Evolutionary conservation across 2,113 vertebrate species (phyloP).

Genomic region (Strix uralensis): DNA sequence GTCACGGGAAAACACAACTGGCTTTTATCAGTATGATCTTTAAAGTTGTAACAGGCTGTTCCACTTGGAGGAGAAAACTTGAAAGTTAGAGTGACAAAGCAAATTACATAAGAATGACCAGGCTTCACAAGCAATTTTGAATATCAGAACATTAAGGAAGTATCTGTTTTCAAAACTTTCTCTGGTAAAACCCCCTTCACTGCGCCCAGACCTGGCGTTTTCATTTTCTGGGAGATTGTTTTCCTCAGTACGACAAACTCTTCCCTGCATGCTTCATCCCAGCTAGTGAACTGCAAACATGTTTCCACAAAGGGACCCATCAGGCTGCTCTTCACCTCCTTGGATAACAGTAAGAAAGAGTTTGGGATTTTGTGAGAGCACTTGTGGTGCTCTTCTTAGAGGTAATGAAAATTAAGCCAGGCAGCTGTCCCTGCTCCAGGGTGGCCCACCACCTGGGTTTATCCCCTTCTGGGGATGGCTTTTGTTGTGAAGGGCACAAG

Average conservation of each 20-base stretch:
- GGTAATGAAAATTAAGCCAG: background rate
- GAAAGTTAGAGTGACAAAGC: background rate
- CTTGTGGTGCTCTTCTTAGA: background rate
- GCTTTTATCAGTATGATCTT: background rate
- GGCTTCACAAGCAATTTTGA: background rate
- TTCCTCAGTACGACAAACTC: background rate
- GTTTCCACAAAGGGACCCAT: background rate
- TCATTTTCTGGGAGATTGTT: background rate
- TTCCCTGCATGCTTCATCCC: background rate
- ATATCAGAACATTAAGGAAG: background rate
- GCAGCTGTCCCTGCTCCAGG: background rate
- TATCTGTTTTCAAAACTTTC: background rate
- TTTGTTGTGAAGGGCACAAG: background rate
- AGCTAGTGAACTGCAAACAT: background rate
- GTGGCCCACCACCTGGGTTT: background rate
- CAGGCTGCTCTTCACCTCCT: background rate
- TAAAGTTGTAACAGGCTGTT: background rate
- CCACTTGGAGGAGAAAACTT: background rate
- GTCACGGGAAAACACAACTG: background rate
- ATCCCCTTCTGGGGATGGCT: background rate
- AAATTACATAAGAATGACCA: background rate
- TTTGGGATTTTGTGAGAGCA: background rate
- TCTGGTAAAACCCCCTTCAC: background rate
- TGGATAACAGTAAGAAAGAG: background rate
- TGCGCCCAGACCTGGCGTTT: background rate